Base-by-base conservation (phyloP, 2,113 vertebrate species). In the Brachionichthys hirsutus region DNA sequence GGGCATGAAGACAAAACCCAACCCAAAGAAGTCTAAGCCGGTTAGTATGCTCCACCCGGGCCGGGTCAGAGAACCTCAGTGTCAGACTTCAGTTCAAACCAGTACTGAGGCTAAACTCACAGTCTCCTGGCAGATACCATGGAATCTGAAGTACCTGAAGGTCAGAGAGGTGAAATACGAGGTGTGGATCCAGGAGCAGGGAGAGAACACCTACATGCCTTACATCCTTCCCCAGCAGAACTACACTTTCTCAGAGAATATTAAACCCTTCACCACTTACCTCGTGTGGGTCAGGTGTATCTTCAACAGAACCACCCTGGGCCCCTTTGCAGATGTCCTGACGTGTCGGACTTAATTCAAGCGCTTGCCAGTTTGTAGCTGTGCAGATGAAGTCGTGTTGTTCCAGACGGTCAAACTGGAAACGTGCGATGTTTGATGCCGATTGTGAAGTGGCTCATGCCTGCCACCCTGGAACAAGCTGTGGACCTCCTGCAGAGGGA, bases 141-240 rank as follows among this genome's bases (percentile, higher is more conserved):
- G 97, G 97, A 99, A 99, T 82, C 91, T 99, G 60, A 95, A 92
- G 78, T 99, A 94, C 84, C 85, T 99, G 69, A 97, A 97, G 80
- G 96, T 98, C 42, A 88, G 92, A 84, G 97, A 99, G 67, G 95
- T 99, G 10, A 94, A 92, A 83, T 99, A 99, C 0, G 97, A 99
- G 83, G 97, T 99, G 47, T 99, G 97, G 97, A 96, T 99, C 70
- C 97, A 99, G 88, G 97, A 99, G 79, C 95, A 98, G 88, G 97
- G 97, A 34, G 97, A 99, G 85, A 98, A 96, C 91, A 97, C 95
- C 1, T 99, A 99, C 58, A 96, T 95, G 95, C 97, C 97, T 90
- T 94, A 98, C 61, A 94, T 98, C 70, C 90, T 99, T 70, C 91
- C 93, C 20, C 94, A 95, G 81, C 97, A 94, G 90, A 99, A 99